Percentiles rank a stretch among this genome's conserved stretches.
phyloP scores from a whole-genome alignment of 2,113 vertebrate species.

The Phasianus colchicus region DNA sequence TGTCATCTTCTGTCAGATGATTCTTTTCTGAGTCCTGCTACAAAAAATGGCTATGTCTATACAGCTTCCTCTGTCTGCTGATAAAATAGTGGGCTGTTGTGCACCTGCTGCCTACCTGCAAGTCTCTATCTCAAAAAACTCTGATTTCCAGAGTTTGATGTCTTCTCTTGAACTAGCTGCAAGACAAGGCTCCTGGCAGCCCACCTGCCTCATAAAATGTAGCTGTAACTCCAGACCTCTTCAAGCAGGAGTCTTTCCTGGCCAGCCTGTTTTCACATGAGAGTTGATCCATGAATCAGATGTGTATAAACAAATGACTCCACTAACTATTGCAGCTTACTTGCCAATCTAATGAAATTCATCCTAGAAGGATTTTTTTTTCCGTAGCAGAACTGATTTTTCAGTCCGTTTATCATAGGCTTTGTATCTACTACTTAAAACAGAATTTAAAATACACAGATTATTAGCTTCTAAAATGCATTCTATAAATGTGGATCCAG shows the following conservation, averaged over 20 bases:
- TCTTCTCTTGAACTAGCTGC: too few species aligned
- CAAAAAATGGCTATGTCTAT: background rate
- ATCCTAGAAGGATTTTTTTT: background rate
- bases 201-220: background rate
- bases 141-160: background rate
- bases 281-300: background rate
- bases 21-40: background rate
- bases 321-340: background rate
- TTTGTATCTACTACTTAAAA: background rate
- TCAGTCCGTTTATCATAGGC: background rate
- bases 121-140: background rate
- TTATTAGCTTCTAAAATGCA: background rate
- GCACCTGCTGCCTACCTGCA: background rate
- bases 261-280: rapidly evolving
- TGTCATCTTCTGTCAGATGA: rapidly evolving
- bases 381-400: background rate
- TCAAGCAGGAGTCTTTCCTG: background rate
- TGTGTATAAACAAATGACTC: background rate
- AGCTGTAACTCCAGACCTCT: rapidly evolving
- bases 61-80: background rate
- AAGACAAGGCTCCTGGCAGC: background rate
- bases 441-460: background rate
- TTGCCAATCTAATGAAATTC: background rate
- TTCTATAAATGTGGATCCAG: background rate
- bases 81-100: background rate